phyloP scores from a whole-genome alignment of 2,113 vertebrate genomes.

The Oenanthe melanoleuca region DNA sequence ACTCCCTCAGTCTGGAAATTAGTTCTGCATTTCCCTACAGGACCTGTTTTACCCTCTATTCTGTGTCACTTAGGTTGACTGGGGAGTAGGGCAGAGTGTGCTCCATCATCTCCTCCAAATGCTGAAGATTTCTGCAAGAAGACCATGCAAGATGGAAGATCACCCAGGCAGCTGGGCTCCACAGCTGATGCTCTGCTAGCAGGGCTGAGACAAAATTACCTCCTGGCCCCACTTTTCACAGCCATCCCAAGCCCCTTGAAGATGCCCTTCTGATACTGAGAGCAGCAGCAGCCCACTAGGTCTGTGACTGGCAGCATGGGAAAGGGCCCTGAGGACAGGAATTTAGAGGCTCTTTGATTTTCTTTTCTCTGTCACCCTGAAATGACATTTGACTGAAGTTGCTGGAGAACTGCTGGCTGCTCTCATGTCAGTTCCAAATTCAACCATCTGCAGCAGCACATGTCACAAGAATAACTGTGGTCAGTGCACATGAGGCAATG shows the following conservation, averaged over 20 bases:
- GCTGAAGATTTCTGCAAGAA: background rate
- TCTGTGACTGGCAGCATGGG: background rate
- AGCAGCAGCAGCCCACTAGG: background rate
- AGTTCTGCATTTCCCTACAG: background rate
- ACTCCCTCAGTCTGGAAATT: background rate
- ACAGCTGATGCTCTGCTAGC: background rate
- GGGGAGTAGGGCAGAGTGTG: no score
- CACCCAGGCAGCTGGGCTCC: background rate
- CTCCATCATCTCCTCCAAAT: background rate
- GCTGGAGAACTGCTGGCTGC: background rate
- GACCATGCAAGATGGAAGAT: rapidly evolving
- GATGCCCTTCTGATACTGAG: background rate
- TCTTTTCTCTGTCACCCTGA: background rate
- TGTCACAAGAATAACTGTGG: background rate
- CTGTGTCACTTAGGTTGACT: background rate
- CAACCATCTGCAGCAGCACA: background rate
- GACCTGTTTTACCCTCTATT: background rate
- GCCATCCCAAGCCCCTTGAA: background rate
- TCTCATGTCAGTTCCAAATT: background rate
- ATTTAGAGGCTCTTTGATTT: background rate
- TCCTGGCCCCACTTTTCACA: background rate
- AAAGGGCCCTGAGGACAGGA: background rate
- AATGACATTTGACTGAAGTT: background rate
- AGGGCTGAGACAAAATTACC: background rate
- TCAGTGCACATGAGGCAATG: rapidly evolving